A percentile compares a stretch with the other conserved stretches of the same genome.
These are phyloP conservation scores for Tiliqua scincoides DNA, from an alignment of 2,113 vertebrate genomes.

Conservation along the genomic window DNA sequence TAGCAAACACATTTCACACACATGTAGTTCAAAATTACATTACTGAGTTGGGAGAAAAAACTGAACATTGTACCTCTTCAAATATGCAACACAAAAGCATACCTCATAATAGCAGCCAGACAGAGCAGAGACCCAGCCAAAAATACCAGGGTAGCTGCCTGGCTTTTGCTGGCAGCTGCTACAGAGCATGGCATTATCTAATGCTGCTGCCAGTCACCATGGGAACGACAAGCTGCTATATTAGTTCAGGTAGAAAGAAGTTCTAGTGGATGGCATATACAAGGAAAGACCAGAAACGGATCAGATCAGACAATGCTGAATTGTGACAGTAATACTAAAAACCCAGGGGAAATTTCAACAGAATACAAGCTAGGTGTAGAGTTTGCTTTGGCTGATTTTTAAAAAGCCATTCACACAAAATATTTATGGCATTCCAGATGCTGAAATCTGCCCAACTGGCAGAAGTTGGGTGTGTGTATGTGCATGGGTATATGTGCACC, in stretches of 20 bases:
- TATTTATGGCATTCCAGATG: background rate
- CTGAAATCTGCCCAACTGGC: background rate
- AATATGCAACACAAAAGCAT: background rate
- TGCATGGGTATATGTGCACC: background rate
- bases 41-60: background rate
- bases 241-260: slow-evolving; percentile 10
- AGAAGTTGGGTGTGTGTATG: too few relatives aligned
- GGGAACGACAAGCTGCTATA: slow-evolving; percentile 19
- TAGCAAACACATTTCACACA: background rate
- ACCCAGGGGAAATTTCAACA: background rate
- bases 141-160: slow-evolving; percentile 25
- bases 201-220: slow-evolving; percentile 18
- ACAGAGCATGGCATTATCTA: slow-evolving; percentile 27
- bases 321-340: background rate
- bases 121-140: background rate
- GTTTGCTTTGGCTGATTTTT: background rate
- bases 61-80: background rate
- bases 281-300: background rate
- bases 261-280: background rate
- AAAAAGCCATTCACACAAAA: background rate
- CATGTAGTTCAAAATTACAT: background rate
- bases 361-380: background rate
- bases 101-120: slow-evolving; percentile 7
- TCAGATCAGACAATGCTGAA: background rate
- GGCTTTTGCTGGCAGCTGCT: slow-evolving; percentile 3